phyloP scores from a whole-genome alignment of 2,113 vertebrate species.

The Cyanoramphus novaezelandiae region DNA sequence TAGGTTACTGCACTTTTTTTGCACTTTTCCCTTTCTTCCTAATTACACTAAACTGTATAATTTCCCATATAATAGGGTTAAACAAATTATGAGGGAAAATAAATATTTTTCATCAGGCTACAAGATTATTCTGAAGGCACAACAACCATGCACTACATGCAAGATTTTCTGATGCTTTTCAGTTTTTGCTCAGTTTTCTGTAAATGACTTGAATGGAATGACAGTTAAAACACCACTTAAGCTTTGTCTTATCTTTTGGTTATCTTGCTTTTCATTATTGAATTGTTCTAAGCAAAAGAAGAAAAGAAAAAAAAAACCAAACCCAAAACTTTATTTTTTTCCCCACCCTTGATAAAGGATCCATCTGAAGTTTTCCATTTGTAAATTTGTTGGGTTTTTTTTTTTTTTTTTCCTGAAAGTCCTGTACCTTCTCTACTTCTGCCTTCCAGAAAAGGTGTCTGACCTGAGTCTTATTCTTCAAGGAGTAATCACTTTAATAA shows the following conservation, averaged over 20 bases:
- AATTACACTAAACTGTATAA: not conserved
- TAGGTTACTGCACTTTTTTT: not conserved
- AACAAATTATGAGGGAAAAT: not conserved
- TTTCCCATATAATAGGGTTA: not conserved
- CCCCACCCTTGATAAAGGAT: not conserved
- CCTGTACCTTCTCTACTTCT: not conserved
- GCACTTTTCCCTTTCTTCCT: not conserved
- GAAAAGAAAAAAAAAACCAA: not conserved
- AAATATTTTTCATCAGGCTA: not conserved
- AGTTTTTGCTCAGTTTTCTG: not conserved
- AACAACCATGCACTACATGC: not conserved
- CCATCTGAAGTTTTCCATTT: not conserved
- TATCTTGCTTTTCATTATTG: not conserved
- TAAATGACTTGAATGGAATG: not conserved
- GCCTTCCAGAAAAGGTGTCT: not conserved
- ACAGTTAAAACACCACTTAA: not conserved
- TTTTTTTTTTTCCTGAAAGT: not conserved
- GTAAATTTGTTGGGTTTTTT: not conserved
- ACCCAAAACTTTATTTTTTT: not conserved
- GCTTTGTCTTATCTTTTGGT: not conserved
- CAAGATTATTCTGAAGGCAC: not conserved
- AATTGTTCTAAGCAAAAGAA: not conserved
- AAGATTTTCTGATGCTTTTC: not conserved
- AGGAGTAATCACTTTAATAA: not conserved
- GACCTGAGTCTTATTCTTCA: not conserved